Percentiles rank a stretch among this genome's conserved stretches.
Conservation (phyloP, 1,140 invertebrate genomes). For the Camponotus floridanus region DNA sequence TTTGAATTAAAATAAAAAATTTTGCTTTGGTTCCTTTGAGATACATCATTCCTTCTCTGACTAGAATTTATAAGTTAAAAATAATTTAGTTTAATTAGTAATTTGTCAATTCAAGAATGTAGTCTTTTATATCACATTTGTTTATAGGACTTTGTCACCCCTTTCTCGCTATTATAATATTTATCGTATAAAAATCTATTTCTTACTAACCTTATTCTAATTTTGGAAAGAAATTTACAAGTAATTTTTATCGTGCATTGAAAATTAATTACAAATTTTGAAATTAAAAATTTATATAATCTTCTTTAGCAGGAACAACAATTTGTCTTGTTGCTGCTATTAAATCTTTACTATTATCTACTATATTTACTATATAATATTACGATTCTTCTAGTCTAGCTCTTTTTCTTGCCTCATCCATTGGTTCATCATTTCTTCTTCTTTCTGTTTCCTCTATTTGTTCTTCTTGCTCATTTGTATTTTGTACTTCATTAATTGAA, state of each 20-base stretch:
- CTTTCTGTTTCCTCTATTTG: neutral
- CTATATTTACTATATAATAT: slow-evolving; percentile 4
- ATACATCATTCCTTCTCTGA: slow-evolving; percentile 32
- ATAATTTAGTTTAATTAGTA: neutral
- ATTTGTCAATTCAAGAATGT: neutral
- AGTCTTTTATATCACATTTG: slow-evolving; percentile 9
- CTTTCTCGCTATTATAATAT: neutral
- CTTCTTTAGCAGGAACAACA: neutral
- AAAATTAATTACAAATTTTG: neutral
- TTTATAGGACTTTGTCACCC: neutral
- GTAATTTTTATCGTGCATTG: slow-evolving; percentile 2
- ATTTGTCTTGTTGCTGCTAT: neutral
- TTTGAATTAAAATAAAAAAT: slow-evolving; percentile 36
- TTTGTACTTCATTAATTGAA: slow-evolving; percentile 2
- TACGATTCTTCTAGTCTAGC: slow-evolving; percentile 6
- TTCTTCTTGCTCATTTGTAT: slow-evolving; percentile 19
- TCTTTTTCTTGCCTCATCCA: neutral
- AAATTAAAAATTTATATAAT: slow-evolving; percentile 5
- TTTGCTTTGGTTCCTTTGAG: slow-evolving; percentile 57
- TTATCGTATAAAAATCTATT: neutral
- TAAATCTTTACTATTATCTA: neutral
- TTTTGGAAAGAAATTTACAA: slow-evolving; percentile 6
- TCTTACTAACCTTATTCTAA: neutral
- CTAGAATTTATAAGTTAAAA: slow-evolving; percentile 47
- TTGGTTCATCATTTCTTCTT: neutral